Percentiles rank a stretch among this genome's conserved stretches.
Evolutionary conservation across 2,113 vertebrate genomes (phyloP).

Genomic region (Osmerus eperlanus): DNA sequence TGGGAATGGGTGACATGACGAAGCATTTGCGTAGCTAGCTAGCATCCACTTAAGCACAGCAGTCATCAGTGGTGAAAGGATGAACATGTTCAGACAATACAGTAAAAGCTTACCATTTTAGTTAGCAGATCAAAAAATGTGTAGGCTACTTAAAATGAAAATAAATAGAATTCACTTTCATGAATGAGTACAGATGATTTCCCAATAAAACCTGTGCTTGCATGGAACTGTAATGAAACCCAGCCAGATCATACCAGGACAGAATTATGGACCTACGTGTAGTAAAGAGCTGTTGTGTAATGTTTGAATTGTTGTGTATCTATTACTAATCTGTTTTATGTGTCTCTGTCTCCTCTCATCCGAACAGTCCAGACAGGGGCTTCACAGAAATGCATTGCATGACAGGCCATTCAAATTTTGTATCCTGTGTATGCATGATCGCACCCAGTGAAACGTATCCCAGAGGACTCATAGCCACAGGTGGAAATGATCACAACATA

Average conservation of each 20-base stretch:
- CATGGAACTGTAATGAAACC: no score
- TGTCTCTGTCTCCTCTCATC: slow-evolving; percentile 20
- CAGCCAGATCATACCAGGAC: no score
- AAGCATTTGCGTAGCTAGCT: no score
- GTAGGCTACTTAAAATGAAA: background rate
- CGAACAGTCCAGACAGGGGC: slow-evolving; percentile 80
- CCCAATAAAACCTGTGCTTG: no score
- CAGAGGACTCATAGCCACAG: slow-evolving; percentile 89
- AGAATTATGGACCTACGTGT: no score
- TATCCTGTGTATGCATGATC: slow-evolving; percentile 93
- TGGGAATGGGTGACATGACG: no score
- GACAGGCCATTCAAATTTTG: slow-evolving; percentile 93
- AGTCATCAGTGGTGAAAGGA: no score
- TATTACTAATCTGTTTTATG: background rate
- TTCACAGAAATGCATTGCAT: slow-evolving; percentile 92
- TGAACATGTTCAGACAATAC: no score
- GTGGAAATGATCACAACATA: slow-evolving; percentile 93
- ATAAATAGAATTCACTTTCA: background rate
- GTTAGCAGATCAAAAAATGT: background rate
- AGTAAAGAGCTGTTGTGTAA: background rate
- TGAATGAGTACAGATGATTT: background rate
- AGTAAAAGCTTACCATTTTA: no score
- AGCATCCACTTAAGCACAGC: no score
- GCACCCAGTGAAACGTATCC: slow-evolving; percentile 88
- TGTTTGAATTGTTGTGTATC: background rate